Evolutionary conservation across 2,888 invertebrate species (phyloP).

Genomic region (Aleiodes leptofemur): DNA sequence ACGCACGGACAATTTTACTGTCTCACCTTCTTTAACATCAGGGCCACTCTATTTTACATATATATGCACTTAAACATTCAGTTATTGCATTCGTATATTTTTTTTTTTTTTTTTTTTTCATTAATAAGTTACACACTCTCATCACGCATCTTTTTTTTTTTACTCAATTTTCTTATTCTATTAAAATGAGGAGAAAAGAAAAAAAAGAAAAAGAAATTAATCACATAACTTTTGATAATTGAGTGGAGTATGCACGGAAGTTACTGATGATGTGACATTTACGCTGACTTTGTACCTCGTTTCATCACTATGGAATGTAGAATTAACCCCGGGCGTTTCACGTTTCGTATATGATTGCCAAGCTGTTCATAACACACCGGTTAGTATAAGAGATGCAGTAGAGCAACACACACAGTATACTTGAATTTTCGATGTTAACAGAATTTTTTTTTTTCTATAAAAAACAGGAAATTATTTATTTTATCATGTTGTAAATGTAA

Average conservation of each 20-base stretch:
- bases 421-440: conserved; percentile 13
- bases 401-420: conserved; percentile 2
- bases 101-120: background rate
- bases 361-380: conserved; percentile 38
- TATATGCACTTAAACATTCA: conserved; percentile 15
- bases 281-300: conserved; percentile 38
- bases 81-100: conserved; percentile 7
- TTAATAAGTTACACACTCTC: too few relatives aligned
- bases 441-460: background rate
- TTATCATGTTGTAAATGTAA: background rate
- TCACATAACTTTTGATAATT: conserved; percentile 27
- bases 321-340: conserved; percentile 46
- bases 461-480: conserved; percentile 8
- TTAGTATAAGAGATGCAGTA: background rate
- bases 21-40: conserved; percentile 37
- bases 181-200: background rate
- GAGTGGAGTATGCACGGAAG: conserved; percentile 13
- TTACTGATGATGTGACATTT: conserved; percentile 32
- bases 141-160: too few relatives aligned
- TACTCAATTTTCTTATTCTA: too few relatives aligned
- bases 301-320: conserved; percentile 46
- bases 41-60: conserved; percentile 6
- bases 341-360: conserved; percentile 42
- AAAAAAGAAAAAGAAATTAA: background rate
- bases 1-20: conserved; percentile 64